Conservation (phyloP, 2,113 vertebrate genomes). For the Phalacrocorax brasilianus region DNA sequence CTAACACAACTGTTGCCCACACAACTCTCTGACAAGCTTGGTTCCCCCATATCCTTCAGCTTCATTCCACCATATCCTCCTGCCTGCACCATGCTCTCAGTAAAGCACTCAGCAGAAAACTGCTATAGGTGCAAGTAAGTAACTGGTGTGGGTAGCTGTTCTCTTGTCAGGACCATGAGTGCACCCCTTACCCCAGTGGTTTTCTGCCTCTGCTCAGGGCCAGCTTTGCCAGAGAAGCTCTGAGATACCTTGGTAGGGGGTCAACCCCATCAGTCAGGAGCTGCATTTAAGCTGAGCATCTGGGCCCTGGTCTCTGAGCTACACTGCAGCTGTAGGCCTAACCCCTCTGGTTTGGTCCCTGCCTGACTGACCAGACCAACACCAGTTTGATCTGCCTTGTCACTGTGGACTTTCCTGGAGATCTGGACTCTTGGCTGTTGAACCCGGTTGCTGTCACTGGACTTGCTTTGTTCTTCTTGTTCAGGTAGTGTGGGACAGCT, state of each 20-base stretch:
- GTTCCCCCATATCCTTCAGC: not conserved
- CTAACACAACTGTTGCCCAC: not conserved
- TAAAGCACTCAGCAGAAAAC: not conserved
- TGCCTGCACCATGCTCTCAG: not conserved
- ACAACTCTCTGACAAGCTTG: not conserved
- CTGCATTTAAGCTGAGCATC: not conserved
- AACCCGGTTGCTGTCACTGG: not conserved
- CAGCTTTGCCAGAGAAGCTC: not conserved
- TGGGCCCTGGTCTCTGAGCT: not conserved
- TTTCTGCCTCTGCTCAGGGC: not conserved
- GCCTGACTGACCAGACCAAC: not conserved
- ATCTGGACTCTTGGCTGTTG: not conserved
- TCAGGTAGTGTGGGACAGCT: not conserved
- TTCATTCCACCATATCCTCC: not conserved
- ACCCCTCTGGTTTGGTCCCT: not conserved
- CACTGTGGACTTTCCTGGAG: not conserved
- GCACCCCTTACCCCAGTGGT: not conserved
- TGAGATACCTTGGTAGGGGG: not conserved
- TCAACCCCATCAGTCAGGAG: not conserved
- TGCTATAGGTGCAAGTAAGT: not conserved
- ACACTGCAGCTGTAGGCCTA: not conserved
- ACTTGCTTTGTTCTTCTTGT: not conserved
- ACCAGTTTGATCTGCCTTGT: not conserved
- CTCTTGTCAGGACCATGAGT: accelerated
- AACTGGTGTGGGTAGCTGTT: not conserved